These are phyloP conservation scores for Mythimna loreyi DNA, from an alignment of 2,888 invertebrate genomes.

Conservation along the genomic window DNA sequence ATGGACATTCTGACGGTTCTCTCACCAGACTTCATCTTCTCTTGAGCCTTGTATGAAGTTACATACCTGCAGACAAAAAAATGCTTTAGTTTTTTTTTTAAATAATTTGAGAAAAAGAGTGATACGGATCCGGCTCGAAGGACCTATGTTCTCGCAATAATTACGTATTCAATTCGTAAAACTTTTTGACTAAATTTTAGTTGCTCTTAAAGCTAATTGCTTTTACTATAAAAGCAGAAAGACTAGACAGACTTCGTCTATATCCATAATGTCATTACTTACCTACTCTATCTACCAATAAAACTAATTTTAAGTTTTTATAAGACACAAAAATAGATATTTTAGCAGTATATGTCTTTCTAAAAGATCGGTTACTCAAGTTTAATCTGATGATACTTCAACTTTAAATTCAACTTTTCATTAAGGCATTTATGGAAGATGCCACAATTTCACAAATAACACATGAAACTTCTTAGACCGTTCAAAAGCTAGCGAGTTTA, in stretches of 20 bases:
- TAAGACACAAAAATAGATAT: neutral
- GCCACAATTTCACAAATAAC: too few species aligned
- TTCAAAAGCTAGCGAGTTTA: too few species aligned
- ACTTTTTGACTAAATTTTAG: neutral
- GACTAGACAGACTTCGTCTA: neutral
- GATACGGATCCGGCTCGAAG: neutral
- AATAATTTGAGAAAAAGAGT: neutral
- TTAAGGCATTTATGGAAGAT: too few species aligned
- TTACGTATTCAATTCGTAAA: neutral
- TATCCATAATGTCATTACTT: neutral
- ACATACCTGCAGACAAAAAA: constrained; percentile 88
- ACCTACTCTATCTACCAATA: neutral
- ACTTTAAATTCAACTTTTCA: too few species aligned
- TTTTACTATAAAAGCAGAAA: neutral
- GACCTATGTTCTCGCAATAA: neutral
- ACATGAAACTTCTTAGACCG: too few species aligned
- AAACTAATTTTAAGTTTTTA: neutral
- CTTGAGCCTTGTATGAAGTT: constrained; percentile 92
- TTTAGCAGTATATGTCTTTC: neutral
- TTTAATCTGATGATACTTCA: neutral
- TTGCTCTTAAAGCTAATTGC: neutral
- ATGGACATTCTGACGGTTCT: constrained; percentile 91
- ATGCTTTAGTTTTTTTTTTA: too few species aligned
- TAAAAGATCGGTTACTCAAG: neutral
- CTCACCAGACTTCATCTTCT: constrained; percentile 93